Base-by-base conservation (phyloP, 1,140 invertebrate genomes). In the Chionoecetes opilio region DNA sequence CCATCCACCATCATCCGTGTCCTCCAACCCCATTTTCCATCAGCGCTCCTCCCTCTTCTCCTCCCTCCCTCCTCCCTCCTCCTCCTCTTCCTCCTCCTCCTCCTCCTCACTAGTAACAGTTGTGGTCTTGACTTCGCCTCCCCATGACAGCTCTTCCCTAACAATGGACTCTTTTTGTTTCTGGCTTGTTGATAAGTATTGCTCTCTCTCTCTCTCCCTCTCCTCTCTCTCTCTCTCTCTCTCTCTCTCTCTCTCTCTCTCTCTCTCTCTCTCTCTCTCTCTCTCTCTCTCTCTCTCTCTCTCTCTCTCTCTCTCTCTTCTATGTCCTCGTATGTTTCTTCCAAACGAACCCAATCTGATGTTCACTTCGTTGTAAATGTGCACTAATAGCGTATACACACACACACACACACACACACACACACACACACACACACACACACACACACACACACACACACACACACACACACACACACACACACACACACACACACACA, bases 221-320 rank as follows among this genome's bases (percentile, higher is more conserved):
- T 92, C 75, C 91, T 92, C 91, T 75, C 90, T 75, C 53, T 91
- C 90, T 75, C 90, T 91, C 90, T 91, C 53, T 91, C 90, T 75
- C 53, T 75, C 90, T 35, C 75, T 92, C 32, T 37, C 91, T 92
- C 53, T 26, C 91, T 92, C 91, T 84, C 37, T 84, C 75, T 37
- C 53, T 75, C 91, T 75, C 91, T 35, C 46, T 37, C 91, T 37
- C 46, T 82, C 91, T 93, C 53, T 82, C 63, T 92, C 53, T 32
- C 82, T 82, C 31, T 92, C 34, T 14, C 46, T 75, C 53, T 75
- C 41, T 75, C 35, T 32, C 53, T 75, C 90, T 75, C 53, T 75
- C 90, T 91, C 89, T 53, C 89, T 91, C 89, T 63, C 89, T 75
- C 53, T 75, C 90, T 75, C 41, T 34, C 75, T 82, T 9, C 9